Percentiles rank a stretch among this genome's conserved stretches.
These are phyloP conservation scores for Geodia barretti DNA, from an alignment of 37 sponge, comb jelly and placozoan species.

Conservation along the genomic window DNA sequence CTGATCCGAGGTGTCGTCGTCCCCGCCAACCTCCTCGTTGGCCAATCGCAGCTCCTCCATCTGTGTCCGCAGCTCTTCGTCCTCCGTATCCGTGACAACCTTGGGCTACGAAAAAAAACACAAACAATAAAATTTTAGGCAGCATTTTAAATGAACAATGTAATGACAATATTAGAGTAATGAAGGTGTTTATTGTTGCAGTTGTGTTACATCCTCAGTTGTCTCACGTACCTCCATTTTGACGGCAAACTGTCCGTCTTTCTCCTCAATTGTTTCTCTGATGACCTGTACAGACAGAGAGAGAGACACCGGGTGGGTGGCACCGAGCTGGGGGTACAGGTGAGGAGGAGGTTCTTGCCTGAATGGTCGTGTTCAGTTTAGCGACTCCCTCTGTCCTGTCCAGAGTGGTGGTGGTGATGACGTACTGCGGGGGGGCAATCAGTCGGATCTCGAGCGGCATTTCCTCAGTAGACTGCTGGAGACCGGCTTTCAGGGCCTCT, in stretches of 20 bases:
- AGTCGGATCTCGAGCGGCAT: conserved; percentile 93
- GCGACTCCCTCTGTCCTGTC: conserved; percentile 93
- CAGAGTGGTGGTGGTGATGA: conserved; percentile 89
- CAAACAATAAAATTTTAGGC: not conserved
- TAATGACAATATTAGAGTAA: too few relatives aligned
- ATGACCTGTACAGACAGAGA: conserved; percentile 51
- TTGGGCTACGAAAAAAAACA: conserved; percentile 71
- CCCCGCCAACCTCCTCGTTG: conserved; percentile 90
- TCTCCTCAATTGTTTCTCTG: conserved; percentile 88
- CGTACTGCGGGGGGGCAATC: conserved; percentile 98
- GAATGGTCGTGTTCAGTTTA: conserved; percentile 75
- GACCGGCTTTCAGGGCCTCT: conserved; percentile 80
- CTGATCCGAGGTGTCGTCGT: conserved; percentile 85
- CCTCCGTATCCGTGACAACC: conserved; percentile 94
- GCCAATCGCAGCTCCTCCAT: conserved; percentile 85
- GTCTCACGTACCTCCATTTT: conserved; percentile 76
- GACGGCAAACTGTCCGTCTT: conserved; percentile 83
- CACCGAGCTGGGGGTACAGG: too few relatives aligned
- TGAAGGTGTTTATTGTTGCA: too few relatives aligned
- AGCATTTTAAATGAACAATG: too few relatives aligned
- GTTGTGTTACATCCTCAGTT: too few relatives aligned
- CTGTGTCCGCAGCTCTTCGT: conserved; percentile 83
- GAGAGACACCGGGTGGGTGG: too few relatives aligned
- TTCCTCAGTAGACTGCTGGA: conserved; percentile 78
- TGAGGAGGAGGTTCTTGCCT: not conserved